Base-by-base conservation (phyloP, 2,888 invertebrate genomes). In the Halocaridina rubra region DNA sequence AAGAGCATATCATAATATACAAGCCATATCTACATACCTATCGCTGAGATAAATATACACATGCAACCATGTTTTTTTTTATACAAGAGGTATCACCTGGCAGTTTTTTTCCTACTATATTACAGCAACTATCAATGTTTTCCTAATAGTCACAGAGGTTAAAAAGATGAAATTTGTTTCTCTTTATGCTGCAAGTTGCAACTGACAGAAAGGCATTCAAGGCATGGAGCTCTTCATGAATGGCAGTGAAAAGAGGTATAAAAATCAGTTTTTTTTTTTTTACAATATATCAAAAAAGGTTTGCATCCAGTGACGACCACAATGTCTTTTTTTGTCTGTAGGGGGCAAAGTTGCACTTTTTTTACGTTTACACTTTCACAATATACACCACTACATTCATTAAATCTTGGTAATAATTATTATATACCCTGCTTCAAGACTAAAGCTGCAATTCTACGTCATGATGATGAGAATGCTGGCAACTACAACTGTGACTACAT, bases 221-320 rank as follows among this genome's bases (percentile, higher is more conserved):
- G 77, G 77, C 77, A 77, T 77, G 77, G 77, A 77, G 77, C 77
- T 77, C 77, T 77, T 77, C n/a, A 79, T 69, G 67, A 81, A 86
- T 86, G 86, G 86, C 86, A 86, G 86, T 86, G 86, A 81, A 77
- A 78, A 77, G 85, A 85, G 77, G 81, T 85, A 81, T 74, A 81
- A 85, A 80, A 85, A 75, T 74, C 75, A 81, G 75, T 81, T 74
- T 39, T 81, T 75, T 72, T 72, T n/a, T 53, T 76, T 53, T 67
- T 81, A 74, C 64, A 74, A 13, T 46, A 67, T 75, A 77, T 82
- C 75, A 82, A 76, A 82, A 82, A 69, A 69, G 4, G 75, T 46
- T 81, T 82, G 82, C 77, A 82, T 82, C 82, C 29, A 75, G 27
- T 29, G 71, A 71, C 61, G 64, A 81, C 59, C 39, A 81, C 75